Base-by-base conservation (phyloP, 2,113 vertebrate species). In the Cariama cristata region DNA sequence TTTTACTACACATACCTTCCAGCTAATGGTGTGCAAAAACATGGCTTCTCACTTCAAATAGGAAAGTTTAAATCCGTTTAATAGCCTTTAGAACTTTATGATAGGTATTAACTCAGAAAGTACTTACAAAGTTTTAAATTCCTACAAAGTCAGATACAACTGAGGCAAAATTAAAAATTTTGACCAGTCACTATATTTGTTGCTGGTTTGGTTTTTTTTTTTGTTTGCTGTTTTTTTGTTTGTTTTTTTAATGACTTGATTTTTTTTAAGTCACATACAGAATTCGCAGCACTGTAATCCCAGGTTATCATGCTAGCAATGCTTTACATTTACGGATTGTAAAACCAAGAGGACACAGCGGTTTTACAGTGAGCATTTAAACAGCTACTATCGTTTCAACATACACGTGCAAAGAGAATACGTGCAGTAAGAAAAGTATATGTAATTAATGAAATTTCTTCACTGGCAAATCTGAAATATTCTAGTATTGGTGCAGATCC, bases 41-140 rank as follows among this genome's bases (percentile, higher is more conserved):
- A 96, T 16, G 47, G 44, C 40, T 95, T 96, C 58, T 79, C 88
- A 79, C 66, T 94, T 98, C 80, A 96, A 82, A 98, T 5, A 96
- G 81, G 28, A 76, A 64, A 94, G 62, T 38, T 97, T 94, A 95
- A 96, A 97, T 96, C 72, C 90, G 42, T 71, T 96, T 96, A 96
- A 98, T 30, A 92, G 93, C 35, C 85, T 96, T 95, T 97, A 94
- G 93, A 95, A 95, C 60, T 94, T 97, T 96, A 97, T 74, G 71
- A 56, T 76, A 87, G 85, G n/a, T 71, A 94, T 95, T 97, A 97
- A 96, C 59, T 89, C 45, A 82, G 60, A 52, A 97, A 96, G 49
- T 83, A 95, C 64, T 96, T 89, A 60, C 0, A 53, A 93, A 93
- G 60, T 90, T 86, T 86, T 93, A 88, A 90, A 97, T 86, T 83